Percentiles rank a stretch among this genome's conserved stretches.
phyloP scores from a whole-genome alignment of 2,797 vertebrate genomes.

The Gadopsis marmoratus region DNA sequence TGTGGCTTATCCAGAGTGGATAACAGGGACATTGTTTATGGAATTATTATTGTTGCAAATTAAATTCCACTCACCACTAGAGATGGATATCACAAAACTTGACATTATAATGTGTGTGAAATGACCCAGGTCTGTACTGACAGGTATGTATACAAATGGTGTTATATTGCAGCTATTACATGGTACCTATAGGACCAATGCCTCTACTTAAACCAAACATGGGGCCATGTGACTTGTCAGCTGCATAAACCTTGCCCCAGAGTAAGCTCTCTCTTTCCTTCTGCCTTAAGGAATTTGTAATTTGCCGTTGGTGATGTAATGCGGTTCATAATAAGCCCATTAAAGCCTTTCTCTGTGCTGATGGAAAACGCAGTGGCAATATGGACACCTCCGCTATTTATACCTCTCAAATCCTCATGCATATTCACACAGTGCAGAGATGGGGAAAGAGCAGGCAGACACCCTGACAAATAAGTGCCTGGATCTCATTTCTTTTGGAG shows the following conservation, averaged over 20 bases:
- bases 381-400: constrained; percentile 90
- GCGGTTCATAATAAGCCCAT: constrained; percentile 88
- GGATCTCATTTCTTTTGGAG: constrained; percentile 86
- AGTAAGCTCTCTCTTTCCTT: constrained; percentile 68
- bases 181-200: constrained; percentile 30
- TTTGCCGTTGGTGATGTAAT: constrained; percentile 89
- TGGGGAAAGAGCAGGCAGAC: constrained; percentile 84
- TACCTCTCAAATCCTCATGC: constrained; percentile 91
- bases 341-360: constrained; percentile 87
- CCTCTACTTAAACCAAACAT: constrained; percentile 40
- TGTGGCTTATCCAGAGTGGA: background rate
- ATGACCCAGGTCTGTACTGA: background rate
- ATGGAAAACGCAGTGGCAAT: constrained; percentile 87
- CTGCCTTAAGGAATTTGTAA: constrained; percentile 81
- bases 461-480: constrained; percentile 87
- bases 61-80: background rate
- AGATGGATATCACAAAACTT: background rate
- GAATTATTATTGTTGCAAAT: background rate
- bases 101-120: constrained; percentile 4
- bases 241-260: constrained; percentile 68
- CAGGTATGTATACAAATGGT: background rate
- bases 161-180: constrained; percentile 16
- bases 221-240: constrained; percentile 58
- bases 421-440: constrained; percentile 86
- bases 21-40: background rate